Conservation (phyloP, 37 sponge, comb jelly and placozoan species). For the Axinella damicornis region DNA sequence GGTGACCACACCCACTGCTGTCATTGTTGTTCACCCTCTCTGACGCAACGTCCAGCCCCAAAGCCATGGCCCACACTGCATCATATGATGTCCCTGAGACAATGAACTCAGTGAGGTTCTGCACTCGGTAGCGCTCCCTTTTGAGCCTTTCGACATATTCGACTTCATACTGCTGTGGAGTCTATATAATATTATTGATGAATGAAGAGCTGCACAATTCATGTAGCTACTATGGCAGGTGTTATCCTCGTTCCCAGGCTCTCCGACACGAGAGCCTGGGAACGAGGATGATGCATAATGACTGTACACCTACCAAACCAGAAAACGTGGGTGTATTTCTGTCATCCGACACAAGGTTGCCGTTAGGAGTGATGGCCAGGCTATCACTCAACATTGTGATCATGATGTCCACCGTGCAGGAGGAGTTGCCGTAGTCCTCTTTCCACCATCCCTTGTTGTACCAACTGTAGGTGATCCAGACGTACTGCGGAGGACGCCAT, state of each 20-base stretch:
- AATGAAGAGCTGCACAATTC: too few species aligned
- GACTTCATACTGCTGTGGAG: too few species aligned
- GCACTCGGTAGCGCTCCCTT: too few species aligned
- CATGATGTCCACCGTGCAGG: not conserved
- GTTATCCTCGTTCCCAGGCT: too few species aligned
- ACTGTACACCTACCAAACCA: slow-evolving; percentile 13
- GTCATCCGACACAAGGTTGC: not conserved
- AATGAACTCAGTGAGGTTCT: too few species aligned
- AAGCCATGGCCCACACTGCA: slow-evolving; percentile 4
- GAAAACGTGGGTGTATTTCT: not conserved
- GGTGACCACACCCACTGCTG: slow-evolving; percentile 9
- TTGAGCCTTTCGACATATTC: too few species aligned
- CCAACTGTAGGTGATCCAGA: not conserved
- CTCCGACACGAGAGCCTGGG: too few species aligned
- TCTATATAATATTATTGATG: too few species aligned
- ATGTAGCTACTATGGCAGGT: too few species aligned
- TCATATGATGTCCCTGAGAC: slow-evolving; percentile 1
- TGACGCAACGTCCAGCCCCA: not conserved
- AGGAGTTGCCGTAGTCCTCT: not conserved
- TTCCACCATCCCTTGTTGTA: slow-evolving; percentile 4
- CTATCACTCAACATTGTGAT: not conserved
- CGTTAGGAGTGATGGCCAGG: not conserved
- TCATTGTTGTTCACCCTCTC: not conserved
- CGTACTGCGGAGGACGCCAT: too few species aligned
- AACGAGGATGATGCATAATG: too few species aligned